Conservation (phyloP, 2,888 invertebrate genomes). For the Pristionchus arcanus region DNA sequence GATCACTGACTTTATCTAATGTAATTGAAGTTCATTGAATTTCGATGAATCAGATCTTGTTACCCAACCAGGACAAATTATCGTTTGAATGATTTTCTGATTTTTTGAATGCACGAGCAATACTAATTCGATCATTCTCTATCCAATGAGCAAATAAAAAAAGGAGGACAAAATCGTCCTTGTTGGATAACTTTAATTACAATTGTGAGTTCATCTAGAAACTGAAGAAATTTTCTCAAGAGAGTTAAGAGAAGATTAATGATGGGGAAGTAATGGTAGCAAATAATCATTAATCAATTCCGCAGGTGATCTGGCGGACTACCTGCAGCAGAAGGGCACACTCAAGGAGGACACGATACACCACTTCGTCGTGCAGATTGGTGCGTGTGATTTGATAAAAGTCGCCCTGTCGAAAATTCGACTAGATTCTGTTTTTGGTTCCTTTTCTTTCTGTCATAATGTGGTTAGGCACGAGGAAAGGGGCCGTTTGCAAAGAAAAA, state of each 20-base stretch:
- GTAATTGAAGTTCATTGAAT: no score
- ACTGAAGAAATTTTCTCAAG: neutral
- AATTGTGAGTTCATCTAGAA: no score
- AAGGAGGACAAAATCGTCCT: no score
- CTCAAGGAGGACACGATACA: conserved; percentile 97
- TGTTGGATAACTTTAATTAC: no score
- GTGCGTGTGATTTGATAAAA: conserved; percentile 80
- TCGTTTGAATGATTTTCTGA: no score
- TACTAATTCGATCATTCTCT: no score
- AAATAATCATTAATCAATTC: neutral
- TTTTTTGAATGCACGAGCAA: no score
- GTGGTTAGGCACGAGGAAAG: neutral
- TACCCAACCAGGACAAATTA: no score
- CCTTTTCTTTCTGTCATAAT: neutral
- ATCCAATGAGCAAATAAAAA: no score
- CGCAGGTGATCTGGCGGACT: conserved; percentile 95
- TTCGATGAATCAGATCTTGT: no score
- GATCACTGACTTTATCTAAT: neutral
- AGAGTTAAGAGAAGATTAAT: no score
- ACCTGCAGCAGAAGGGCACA: conserved; percentile 93
- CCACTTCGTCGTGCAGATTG: conserved; percentile 93
- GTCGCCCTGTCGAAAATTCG: neutral
- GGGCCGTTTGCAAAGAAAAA: neutral
- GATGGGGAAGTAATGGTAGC: no score
- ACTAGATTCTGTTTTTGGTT: neutral